Percentiles rank a stretch among this genome's conserved stretches.
These are phyloP conservation scores for Paratilapia polleni DNA, from an alignment of 2,113 vertebrate genomes.

Conservation along the genomic window DNA sequence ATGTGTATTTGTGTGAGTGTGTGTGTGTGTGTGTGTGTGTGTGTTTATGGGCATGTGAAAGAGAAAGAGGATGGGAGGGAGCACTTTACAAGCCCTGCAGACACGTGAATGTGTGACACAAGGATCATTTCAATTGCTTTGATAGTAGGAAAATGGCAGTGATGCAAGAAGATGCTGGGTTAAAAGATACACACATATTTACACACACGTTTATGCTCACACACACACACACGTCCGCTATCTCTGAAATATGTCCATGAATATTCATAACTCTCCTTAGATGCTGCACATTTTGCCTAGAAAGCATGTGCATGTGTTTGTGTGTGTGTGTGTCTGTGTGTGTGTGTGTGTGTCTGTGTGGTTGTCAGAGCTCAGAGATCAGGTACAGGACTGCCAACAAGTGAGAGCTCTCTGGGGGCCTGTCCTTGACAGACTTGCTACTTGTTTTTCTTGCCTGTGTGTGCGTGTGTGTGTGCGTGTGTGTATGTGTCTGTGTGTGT, in stretches of 20 bases:
- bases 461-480: not conserved
- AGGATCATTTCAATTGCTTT: conserved; percentile 69
- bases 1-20: conserved; percentile 8
- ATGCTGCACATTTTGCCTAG: conserved; percentile 52
- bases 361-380: conserved; percentile 55
- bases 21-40: no score
- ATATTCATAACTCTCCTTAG: conserved; percentile 68
- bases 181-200: conserved; percentile 19
- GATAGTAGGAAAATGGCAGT: conserved; percentile 43
- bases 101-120: conserved; percentile 48
- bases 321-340: not conserved
- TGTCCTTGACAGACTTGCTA: conserved; percentile 52
- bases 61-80: conserved; percentile 31
- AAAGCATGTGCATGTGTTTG: conserved; percentile 43
- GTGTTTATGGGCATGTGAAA: conserved; percentile 17
- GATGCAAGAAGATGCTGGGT: conserved; percentile 11
- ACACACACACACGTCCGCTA: not conserved
- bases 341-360: conserved; percentile 9
- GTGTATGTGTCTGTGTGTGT: not conserved
- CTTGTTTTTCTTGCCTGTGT: conserved; percentile 45
- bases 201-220: not conserved
- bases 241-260: conserved; percentile 54
- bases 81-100: conserved; percentile 38
- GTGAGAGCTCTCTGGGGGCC: conserved; percentile 43
- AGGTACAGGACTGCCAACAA: conserved; percentile 39